Base-by-base conservation (phyloP, 2,888 invertebrate genomes). In the Noctua janthe region DNA sequence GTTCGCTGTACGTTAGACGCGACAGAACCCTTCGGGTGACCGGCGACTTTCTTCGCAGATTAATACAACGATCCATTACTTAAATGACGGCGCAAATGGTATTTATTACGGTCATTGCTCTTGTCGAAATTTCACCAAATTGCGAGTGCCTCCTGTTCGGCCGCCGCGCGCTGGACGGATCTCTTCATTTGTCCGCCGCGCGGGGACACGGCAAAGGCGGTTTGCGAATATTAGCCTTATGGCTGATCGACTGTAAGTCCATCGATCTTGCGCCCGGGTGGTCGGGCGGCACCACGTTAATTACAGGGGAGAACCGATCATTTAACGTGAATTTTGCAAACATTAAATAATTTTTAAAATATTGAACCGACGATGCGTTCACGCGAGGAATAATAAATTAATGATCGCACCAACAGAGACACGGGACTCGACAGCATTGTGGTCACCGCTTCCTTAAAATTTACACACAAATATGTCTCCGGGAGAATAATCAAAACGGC, bases 271-370 rank as follows among this genome's bases (percentile, higher is more conserved):
- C 92, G 88, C 88, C 91, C 93, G 95, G 94, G 95, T 95, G 96
- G 96, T 95, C 96, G 94, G 92, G 89, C 94, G 94, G 94, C 92
- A 92, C 92, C 91, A 92, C 89, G 93, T 95, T 96, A 96, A 97
- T 97, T 97, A 96, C 95, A 95, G 94, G 94, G 94, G 90, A 94
- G 94, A 93, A 92, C 94, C 94, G 94, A 95, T 94, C 95, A 94
- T 96, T 96, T 96, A 95, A 95, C 94, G 93, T 92, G 93, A 96
- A 95, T 95, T 96, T 96, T 92, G 94, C 95, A 95, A 96, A 96
- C 95, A 95, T 96, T 94, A 94, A 95, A 95, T 94, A 95, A 94
- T 95, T 95, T 94, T 92, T 93, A 93, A 94, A 94, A 94, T 93
- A 95, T 94, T 92, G 93, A 94, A 91, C 91, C 93, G 92, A 89